Evolutionary conservation across 2,888 invertebrate species (phyloP).

Genomic region (Hecatera dysodea): DNA sequence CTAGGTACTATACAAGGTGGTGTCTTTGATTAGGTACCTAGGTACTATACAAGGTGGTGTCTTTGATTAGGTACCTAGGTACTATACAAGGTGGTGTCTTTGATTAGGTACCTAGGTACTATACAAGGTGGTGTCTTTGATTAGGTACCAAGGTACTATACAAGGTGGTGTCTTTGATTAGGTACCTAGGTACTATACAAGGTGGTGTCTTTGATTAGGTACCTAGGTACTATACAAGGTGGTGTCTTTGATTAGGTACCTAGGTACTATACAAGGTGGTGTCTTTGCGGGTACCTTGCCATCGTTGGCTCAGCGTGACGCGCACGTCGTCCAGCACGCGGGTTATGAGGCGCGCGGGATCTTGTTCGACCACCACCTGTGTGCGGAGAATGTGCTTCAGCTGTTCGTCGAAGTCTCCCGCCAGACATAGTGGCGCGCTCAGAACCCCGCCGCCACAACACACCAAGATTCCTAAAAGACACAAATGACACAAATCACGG

Average conservation of each 20-base stretch:
- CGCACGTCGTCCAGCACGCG: not conserved
- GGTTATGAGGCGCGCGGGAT: not conserved
- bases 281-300: constrained; percentile 9
- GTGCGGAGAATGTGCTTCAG: constrained; percentile 4
- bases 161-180: not conserved
- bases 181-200: constrained; percentile 4
- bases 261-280: not conserved
- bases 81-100: not conserved
- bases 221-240: constrained; percentile 8
- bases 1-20: not conserved
- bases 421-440: constrained; percentile 10
- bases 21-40: not conserved
- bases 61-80: constrained; percentile 1
- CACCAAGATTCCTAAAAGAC: not conserved
- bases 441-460: not conserved
- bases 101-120: constrained; percentile 2
- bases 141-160: too few species aligned
- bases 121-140: not conserved
- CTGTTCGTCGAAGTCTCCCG: constrained; percentile 34
- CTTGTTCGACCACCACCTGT: not conserved
- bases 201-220: not conserved
- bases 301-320: constrained; percentile 9
- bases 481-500: too few species aligned
- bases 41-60: not conserved
- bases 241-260: not conserved